Evolutionary conservation across 2,797 vertebrate species (phyloP).

Genomic region (Geotrypetes seraphini): DNA sequence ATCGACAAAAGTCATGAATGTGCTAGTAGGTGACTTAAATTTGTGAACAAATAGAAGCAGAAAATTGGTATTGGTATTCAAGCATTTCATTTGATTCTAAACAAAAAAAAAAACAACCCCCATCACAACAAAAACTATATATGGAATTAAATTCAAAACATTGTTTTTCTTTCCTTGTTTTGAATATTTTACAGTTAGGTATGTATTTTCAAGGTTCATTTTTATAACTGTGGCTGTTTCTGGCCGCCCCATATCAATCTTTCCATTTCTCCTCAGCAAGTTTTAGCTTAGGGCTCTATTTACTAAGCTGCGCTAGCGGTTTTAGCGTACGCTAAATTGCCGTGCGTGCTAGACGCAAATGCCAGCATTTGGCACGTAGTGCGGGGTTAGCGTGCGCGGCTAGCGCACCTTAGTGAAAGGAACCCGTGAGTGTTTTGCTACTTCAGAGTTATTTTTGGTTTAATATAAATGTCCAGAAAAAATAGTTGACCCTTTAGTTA

Average conservation of each 20-base stretch:
- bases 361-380: too few relatives aligned
- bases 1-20: neutral
- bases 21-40: neutral
- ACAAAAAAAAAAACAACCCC: too few relatives aligned
- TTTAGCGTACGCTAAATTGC: too few relatives aligned
- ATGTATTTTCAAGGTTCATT: neutral
- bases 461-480: neutral
- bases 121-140: neutral
- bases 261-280: neutral
- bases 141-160: neutral
- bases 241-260: neutral
- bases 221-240: neutral
- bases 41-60: too few relatives aligned
- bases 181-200: neutral
- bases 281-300: neutral
- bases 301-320: too few relatives aligned
- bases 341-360: too few relatives aligned
- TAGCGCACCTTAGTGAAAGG: too few relatives aligned
- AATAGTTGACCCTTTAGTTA: neutral
- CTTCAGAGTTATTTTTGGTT: neutral
- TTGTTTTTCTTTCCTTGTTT: neutral
- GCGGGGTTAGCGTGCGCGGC: too few relatives aligned
- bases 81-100: neutral
- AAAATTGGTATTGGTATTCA: neutral
- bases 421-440: too few relatives aligned